phyloP scores from a whole-genome alignment of 2,113 vertebrate genomes.

The Calypte anna region DNA sequence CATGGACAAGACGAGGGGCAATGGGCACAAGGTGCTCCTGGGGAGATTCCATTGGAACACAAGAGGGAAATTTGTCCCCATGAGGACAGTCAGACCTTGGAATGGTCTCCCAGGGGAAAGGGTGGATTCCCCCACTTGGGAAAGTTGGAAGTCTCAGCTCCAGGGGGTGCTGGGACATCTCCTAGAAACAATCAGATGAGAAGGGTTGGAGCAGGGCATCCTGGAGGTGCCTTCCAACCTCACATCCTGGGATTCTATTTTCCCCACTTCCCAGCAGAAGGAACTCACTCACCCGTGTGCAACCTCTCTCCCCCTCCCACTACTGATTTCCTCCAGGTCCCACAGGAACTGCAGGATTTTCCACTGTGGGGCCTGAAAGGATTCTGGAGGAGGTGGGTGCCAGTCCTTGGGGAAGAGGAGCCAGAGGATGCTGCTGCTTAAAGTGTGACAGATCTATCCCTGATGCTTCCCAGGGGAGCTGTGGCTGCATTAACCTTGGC shows the following conservation, averaged over 20 bases:
- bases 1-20: no score
- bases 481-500: background rate
- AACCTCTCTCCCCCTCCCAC: background rate
- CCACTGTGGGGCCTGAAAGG: background rate
- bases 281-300: accelerated
- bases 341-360: background rate
- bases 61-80: no score
- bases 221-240: no score
- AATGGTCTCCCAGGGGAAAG: no score
- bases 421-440: background rate
- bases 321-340: background rate
- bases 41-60: no score
- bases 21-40: no score
- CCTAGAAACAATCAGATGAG: no score
- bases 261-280: background rate
- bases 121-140: no score
- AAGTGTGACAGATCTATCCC: accelerated
- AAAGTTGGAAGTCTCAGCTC: no score
- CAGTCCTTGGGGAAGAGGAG: background rate
- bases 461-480: background rate
- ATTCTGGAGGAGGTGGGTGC: background rate
- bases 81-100: no score
- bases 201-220: no score
- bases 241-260: background rate
- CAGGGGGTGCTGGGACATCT: no score